Conservation (phyloP, 1,140 invertebrate species). For the Cyrtorhinus lividipennis region DNA sequence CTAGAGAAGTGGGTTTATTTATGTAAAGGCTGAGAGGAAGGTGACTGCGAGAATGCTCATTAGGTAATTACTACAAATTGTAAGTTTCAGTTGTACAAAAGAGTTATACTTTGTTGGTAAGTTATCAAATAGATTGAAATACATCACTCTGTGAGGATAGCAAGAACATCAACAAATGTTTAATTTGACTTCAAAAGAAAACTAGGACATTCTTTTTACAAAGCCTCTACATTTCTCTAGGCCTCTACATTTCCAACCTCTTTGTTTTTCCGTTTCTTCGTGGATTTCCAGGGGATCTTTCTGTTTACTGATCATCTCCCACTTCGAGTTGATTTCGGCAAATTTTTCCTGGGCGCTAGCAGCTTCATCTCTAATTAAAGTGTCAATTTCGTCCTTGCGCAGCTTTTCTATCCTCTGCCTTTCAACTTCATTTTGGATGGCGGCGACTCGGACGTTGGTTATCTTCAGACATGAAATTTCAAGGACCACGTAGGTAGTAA, state of each 20-base stretch:
- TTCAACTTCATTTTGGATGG: constrained; percentile 46
- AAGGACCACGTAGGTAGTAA: constrained; percentile 12
- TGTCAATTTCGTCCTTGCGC: constrained; percentile 37
- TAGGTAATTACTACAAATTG: constrained; percentile 21
- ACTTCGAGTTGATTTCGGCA: constrained; percentile 53
- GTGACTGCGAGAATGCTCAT: not conserved
- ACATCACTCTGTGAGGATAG: no score
- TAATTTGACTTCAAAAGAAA: no score
- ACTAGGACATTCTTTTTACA: no score
- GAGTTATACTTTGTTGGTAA: no score
- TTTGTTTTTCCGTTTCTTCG: constrained; percentile 53
- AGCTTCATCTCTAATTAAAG: constrained; percentile 46
- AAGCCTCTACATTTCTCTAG: no score
- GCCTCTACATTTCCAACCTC: no score
- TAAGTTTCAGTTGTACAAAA: no score
- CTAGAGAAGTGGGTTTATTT: not conserved
- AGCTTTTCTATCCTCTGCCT: constrained; percentile 32
- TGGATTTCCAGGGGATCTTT: constrained; percentile 67
- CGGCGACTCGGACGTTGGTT: constrained; percentile 53
- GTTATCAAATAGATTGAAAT: no score
- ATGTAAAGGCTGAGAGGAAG: not conserved
- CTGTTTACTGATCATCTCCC: constrained; percentile 50
- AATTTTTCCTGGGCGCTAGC: constrained; percentile 47
- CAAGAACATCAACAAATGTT: no score
- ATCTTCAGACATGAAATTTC: constrained; percentile 27